These are phyloP conservation scores for Porites australiensis DNA, from an alignment of 64 coral and sea anemone genomes.

Conservation along the genomic window DNA sequence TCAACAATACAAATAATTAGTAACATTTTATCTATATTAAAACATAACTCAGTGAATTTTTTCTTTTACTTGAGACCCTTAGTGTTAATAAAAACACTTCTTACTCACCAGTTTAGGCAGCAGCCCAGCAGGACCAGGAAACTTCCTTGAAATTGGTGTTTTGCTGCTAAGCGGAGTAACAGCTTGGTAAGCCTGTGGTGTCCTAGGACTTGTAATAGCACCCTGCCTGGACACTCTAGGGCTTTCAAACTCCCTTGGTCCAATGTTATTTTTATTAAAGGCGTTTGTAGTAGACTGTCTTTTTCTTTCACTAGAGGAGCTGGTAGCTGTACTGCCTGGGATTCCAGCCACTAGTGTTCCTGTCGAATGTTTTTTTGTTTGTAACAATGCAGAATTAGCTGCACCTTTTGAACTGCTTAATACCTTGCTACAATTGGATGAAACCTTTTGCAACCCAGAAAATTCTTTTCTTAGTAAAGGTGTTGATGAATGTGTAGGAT, in stretches of 20 bases:
- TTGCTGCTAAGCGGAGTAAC: neutral
- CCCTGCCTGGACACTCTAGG: neutral
- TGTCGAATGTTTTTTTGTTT: neutral
- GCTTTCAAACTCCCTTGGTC: neutral
- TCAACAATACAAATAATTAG: no score
- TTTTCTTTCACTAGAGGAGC: neutral
- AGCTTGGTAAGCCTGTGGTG: neutral
- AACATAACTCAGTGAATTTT: no score
- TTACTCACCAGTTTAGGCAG: slow-evolving; percentile 84
- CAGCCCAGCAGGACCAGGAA: slow-evolving; percentile 89
- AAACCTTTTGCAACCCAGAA: neutral
- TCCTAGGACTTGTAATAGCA: neutral
- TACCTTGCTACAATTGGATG: neutral
- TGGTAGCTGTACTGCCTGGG: neutral
- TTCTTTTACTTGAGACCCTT: neutral
- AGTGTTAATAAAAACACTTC: neutral
- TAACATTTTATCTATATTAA: no score
- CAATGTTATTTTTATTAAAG: neutral
- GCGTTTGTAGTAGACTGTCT: neutral
- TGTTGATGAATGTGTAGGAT: neutral
- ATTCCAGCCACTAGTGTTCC: neutral
- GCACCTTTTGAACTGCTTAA: neutral
- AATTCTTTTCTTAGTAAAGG: neutral
- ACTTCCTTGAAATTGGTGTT: slow-evolving; percentile 75
- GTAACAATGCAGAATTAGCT: neutral